These are phyloP conservation scores for Rhinolophus ferrumequinum DNA, from an alignment of 2,113 vertebrate species.

Conservation along the genomic window DNA sequence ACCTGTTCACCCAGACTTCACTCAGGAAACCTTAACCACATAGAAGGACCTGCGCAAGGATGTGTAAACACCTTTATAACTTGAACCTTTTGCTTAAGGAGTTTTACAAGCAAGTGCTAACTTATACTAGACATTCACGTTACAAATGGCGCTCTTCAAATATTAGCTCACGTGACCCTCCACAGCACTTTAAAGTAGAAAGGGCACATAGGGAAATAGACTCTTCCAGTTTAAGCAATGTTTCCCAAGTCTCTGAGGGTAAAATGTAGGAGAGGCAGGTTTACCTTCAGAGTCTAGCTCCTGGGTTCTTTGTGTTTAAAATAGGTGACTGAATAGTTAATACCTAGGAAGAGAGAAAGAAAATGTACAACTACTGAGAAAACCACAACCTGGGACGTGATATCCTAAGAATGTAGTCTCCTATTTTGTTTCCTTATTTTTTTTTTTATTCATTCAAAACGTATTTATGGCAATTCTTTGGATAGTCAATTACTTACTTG, in stretches of 20 bases:
- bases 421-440: not conserved
- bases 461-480: not conserved
- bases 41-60: not conserved
- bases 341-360: not conserved
- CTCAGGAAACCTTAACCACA: not conserved
- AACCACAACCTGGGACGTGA: not conserved
- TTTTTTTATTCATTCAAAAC: not conserved
- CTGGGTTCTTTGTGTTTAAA: not conserved
- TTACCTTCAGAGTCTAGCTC: not conserved
- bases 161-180: not conserved
- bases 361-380: not conserved
- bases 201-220: not conserved
- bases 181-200: not conserved
- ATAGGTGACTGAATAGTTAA: not conserved
- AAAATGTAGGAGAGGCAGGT: not conserved
- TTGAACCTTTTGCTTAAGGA: not conserved
- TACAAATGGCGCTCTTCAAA: not conserved
- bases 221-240: not conserved
- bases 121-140: not conserved
- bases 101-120: constrained; percentile 2
- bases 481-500: not conserved
- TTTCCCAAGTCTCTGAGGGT: not conserved
- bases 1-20: not conserved
- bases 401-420: not conserved
- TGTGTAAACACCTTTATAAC: not conserved